Conservation (phyloP, 2,888 invertebrate genomes). For the Gandaritis pyraliata region DNA sequence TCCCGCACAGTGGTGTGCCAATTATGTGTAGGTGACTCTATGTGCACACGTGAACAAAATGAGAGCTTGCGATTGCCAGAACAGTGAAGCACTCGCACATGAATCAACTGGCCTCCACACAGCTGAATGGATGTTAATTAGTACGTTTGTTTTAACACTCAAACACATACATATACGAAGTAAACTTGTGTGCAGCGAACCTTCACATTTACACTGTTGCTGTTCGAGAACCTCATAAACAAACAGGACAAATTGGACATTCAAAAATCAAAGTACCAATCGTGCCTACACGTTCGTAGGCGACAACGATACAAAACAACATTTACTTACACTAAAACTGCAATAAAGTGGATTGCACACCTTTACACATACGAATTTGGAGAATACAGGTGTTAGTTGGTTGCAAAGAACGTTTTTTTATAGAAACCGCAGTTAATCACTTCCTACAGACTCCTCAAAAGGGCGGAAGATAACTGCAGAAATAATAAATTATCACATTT, state of each 20-base stretch:
- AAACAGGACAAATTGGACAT: slow-evolving; percentile 52
- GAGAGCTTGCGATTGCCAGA: slow-evolving; percentile 3
- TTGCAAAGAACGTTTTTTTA: slow-evolving; percentile 74
- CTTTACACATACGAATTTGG: slow-evolving; percentile 62
- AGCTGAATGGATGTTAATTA: slow-evolving; percentile 80
- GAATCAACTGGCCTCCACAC: slow-evolving; percentile 71
- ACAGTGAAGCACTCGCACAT: slow-evolving; percentile 57
- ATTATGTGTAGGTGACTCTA: neutral
- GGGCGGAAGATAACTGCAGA: slow-evolving; percentile 80
- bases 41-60: neutral
- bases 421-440: slow-evolving; percentile 74
- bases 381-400: slow-evolving; percentile 52
- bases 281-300: slow-evolving; percentile 40
- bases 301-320: slow-evolving; percentile 43
- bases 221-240: slow-evolving; percentile 55
- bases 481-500: slow-evolving; percentile 76
- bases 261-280: slow-evolving; percentile 33
- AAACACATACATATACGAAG: slow-evolving; percentile 51
- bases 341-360: slow-evolving; percentile 50
- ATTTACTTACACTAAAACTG: slow-evolving; percentile 43
- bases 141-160: slow-evolving; percentile 76
- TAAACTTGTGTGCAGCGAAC: slow-evolving; percentile 51
- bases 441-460: slow-evolving; percentile 75
- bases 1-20: neutral
- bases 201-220: slow-evolving; percentile 61